These are phyloP conservation scores for Lymantria monacha DNA, from an alignment of 2,888 invertebrate genomes.

Conservation along the genomic window DNA sequence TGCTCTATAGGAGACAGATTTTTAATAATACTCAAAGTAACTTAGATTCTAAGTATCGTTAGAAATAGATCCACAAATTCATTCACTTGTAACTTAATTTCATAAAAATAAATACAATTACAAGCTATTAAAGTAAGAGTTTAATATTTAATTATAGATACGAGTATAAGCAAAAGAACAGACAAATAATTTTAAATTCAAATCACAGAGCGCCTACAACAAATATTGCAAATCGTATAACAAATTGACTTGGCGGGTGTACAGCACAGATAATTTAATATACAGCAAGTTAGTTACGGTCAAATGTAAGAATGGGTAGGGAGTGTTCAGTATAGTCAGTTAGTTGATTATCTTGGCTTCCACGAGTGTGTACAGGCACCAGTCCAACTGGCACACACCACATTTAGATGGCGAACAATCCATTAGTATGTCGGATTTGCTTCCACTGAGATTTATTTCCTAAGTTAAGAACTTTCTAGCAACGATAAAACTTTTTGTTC, in stretches of 20 bases:
- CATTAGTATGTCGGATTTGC: conserved; percentile 67
- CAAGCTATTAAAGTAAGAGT: too few species aligned
- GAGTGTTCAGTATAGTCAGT: conserved; percentile 32
- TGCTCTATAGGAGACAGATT: too few species aligned
- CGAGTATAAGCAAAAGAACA: neutral
- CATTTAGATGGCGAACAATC: conserved; percentile 61
- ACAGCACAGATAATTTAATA: conserved; percentile 48
- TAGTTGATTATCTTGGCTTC: conserved; percentile 66
- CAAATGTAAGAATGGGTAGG: conserved; percentile 45
- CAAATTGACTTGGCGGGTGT: conserved; percentile 22
- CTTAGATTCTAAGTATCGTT: too few species aligned
- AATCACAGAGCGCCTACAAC: conserved; percentile 1
- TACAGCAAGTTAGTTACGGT: conserved; percentile 38
- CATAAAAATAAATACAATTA: too few species aligned
- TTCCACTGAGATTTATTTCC: conserved; percentile 52
- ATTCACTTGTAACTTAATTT: too few species aligned
- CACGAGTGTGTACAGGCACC: conserved; percentile 54
- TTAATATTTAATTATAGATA: too few species aligned
- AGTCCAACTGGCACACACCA: conserved; percentile 66
- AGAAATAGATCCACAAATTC: too few species aligned
- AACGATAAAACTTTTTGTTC: conserved; percentile 30
- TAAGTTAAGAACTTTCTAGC: conserved; percentile 34
- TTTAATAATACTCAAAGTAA: too few species aligned
- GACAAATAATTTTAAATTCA: neutral
- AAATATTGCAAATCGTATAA: conserved; percentile 3